Evolutionary conservation across 2,113 vertebrate genomes (phyloP).

Genomic region (Clarias batrachus): DNA sequence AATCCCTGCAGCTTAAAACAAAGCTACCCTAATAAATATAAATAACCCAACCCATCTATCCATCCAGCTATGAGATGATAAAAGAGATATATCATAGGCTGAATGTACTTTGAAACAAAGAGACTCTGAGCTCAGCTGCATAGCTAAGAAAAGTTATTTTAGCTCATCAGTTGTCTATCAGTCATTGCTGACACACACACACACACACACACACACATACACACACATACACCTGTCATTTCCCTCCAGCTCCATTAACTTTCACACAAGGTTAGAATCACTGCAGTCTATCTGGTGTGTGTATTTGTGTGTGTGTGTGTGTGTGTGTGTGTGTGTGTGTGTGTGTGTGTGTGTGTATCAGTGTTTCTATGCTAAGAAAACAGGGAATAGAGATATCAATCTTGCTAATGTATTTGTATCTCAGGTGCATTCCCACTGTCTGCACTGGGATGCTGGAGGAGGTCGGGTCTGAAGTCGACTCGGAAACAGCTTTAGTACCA

Average conservation of each 20-base stretch:
- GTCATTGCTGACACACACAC: constrained; percentile 21
- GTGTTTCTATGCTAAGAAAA: neutral
- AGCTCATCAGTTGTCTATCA: neutral
- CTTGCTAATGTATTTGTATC: constrained; percentile 19
- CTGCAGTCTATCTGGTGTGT: constrained; percentile 7
- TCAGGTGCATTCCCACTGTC: constrained; percentile 10
- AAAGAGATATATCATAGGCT: neutral
- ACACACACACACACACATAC: neutral
- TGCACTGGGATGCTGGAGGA: constrained; percentile 2
- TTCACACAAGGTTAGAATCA: constrained; percentile 55
- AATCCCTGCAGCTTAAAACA: neutral
- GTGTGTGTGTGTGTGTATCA: neutral
- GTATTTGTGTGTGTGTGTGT: neutral
- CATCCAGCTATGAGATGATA: neutral
- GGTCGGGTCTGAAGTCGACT: neutral
- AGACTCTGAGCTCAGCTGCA: neutral
- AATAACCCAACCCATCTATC: neutral
- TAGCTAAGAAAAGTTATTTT: constrained; percentile 11
- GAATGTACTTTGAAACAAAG: neutral
- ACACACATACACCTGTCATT: constrained; percentile 4
- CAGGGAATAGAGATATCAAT: constrained; percentile 23
- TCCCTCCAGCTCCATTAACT: constrained; percentile 52
- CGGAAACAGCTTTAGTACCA: neutral
- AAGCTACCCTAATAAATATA: neutral
- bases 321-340: neutral